Percentiles rank a stretch among this genome's conserved stretches.
phyloP scores from a whole-genome alignment of 1,140 invertebrate species.

The Condylostylus longicornis region DNA sequence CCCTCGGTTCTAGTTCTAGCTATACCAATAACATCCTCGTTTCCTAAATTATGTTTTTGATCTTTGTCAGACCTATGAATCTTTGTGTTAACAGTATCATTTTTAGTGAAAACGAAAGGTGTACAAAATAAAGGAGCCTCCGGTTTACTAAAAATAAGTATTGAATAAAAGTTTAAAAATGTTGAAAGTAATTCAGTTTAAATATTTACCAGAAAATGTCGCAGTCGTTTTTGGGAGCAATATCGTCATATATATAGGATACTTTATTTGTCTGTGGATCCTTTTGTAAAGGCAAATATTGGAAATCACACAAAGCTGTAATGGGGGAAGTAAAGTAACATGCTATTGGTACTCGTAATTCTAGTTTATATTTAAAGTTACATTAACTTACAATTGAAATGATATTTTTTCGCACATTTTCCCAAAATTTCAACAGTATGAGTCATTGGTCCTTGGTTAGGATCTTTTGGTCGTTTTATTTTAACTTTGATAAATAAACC shows the following conservation, averaged over 20 bases:
- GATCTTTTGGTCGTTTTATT: conserved; percentile 36
- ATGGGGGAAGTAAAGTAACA: conserved; percentile 8
- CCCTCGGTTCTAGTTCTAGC: conserved; percentile 39
- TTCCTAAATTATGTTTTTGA: conserved; percentile 18
- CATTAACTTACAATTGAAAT: conserved; percentile 19
- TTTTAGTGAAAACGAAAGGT: conserved; percentile 60
- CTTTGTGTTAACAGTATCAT: conserved; percentile 48
- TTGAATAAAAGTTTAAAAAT: too few species aligned
- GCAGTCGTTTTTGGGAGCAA: conserved; percentile 47
- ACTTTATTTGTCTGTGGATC: conserved; percentile 28
- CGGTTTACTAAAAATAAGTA: conserved; percentile 29
- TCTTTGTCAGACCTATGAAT: conserved; percentile 37
- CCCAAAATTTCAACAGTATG: conserved; percentile 44
- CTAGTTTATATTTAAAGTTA: conserved; percentile 10
- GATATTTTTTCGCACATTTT: conserved; percentile 32
- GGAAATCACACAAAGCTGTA: conserved; percentile 76
- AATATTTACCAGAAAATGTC: conserved; percentile 40
- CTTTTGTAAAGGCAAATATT: conserved; percentile 61
- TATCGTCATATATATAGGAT: conserved; percentile 46
- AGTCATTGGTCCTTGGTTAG: conserved; percentile 33
- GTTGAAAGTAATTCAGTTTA: too few species aligned
- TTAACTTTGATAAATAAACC: conserved; percentile 61
- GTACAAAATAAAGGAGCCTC: conserved; percentile 52
- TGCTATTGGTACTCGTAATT: neutral
- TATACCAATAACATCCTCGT: conserved; percentile 27